phyloP scores from a whole-genome alignment of 2,797 vertebrate species.

The Pantherophis vulpinus region DNA sequence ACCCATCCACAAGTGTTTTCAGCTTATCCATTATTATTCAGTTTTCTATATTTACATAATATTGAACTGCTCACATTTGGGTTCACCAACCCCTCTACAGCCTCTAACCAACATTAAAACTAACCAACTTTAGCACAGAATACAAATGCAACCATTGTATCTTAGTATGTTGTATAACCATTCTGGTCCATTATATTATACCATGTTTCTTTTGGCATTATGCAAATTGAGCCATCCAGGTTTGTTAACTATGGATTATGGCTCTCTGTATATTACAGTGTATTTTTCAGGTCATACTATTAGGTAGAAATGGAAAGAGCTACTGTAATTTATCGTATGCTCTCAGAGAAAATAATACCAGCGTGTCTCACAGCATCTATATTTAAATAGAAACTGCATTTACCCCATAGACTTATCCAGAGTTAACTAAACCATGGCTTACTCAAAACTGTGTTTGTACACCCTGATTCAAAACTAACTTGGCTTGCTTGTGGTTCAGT shows the following conservation, averaged over 20 bases:
- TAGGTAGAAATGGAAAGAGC: neutral
- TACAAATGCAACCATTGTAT: neutral
- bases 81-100: neutral
- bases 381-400: neutral
- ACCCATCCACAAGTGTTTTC: neutral
- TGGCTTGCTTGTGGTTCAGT: neutral
- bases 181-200: neutral
- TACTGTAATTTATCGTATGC: neutral
- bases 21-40: neutral
- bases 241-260: neutral
- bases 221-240: neutral
- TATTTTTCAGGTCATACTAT: neutral
- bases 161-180: neutral
- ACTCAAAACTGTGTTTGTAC: neutral
- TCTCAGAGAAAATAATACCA: neutral
- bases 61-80: neutral
- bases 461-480: neutral
- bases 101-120: neutral
- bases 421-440: neutral
- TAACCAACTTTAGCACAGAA: neutral
- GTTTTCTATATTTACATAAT: neutral
- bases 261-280: neutral
- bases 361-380: neutral
- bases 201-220: neutral
- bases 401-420: neutral